These are phyloP conservation scores for Calameuta idolon DNA, from an alignment of 2,888 invertebrate genomes.

Conservation along the genomic window DNA sequence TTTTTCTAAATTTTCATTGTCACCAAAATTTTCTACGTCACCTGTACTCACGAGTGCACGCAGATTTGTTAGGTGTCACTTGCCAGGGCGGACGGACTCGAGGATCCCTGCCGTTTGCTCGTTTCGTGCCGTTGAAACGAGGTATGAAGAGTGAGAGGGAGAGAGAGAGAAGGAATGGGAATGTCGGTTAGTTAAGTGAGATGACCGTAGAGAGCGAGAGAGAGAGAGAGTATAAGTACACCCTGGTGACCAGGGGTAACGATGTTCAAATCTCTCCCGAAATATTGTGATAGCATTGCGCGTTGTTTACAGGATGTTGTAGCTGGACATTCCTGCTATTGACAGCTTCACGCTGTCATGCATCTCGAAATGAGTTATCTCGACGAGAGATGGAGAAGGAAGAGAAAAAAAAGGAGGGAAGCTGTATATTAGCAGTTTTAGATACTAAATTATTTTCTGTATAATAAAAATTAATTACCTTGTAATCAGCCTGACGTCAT, in stretches of 20 bases:
- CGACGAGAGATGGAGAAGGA: not conserved
- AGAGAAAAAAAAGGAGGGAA: not conserved
- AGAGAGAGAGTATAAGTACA: slow-evolving; percentile 41
- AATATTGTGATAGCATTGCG: slow-evolving; percentile 43
- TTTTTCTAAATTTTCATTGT: not conserved
- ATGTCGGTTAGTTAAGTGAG: slow-evolving; percentile 6
- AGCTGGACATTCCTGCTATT: slow-evolving; percentile 53
- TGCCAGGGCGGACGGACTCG: slow-evolving; percentile 49
- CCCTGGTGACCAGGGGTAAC: slow-evolving; percentile 48
- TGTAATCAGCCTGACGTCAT: not conserved
- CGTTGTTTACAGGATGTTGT: slow-evolving; percentile 59
- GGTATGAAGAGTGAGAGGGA: slow-evolving; percentile 22
- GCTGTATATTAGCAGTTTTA: not conserved
- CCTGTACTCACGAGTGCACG: slow-evolving; percentile 35
- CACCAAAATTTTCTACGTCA: slow-evolving; percentile 18
- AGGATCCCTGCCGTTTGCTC: slow-evolving; percentile 35
- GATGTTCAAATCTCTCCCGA: slow-evolving; percentile 52
- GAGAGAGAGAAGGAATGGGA: not conserved
- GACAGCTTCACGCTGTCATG: slow-evolving; percentile 52
- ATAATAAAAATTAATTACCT: not conserved
- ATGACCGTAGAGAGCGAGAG: slow-evolving; percentile 16
- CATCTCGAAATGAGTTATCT: slow-evolving; percentile 53
- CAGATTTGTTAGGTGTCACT: slow-evolving; percentile 65
- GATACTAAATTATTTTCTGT: not conserved
- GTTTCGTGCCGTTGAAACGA: slow-evolving; percentile 29